phyloP scores from a whole-genome alignment of 2,888 invertebrate genomes.

The Scaptodrosophila latifasciaeformis region DNA sequence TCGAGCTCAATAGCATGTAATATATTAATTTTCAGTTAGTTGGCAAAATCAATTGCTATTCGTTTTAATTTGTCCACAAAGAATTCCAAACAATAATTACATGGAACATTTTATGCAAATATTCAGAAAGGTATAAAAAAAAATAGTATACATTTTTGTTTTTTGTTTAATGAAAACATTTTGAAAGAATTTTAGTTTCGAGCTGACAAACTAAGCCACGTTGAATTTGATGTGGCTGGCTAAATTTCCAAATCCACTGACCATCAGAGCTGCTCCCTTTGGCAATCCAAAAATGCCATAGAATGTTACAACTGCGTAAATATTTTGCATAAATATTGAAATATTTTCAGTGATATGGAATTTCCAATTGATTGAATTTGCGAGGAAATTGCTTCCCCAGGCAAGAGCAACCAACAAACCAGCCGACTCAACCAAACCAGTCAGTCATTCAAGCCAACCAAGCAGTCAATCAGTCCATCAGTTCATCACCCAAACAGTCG shows the following conservation, averaged over 20 bases:
- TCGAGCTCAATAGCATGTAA: too few relatives aligned
- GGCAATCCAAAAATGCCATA: too few relatives aligned
- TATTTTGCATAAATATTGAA: conserved; percentile 62
- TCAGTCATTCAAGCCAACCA: not conserved
- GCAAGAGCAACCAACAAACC: conserved; percentile 13
- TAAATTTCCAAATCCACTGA: too few relatives aligned
- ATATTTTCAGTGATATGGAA: conserved; percentile 64
- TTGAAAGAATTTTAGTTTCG: too few relatives aligned
- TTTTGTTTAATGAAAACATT: too few relatives aligned
- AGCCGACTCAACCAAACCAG: conserved; percentile 1
- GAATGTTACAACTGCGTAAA: conserved; percentile 39
- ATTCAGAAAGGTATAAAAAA: conserved; percentile 18
- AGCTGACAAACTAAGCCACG: too few relatives aligned
- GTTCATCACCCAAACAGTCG: too few relatives aligned
- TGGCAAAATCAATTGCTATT: conserved; percentile 26
- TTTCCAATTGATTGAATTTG: conserved; percentile 61
- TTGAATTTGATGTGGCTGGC: too few relatives aligned
- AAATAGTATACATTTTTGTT: too few relatives aligned
- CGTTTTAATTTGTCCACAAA: conserved; percentile 8
- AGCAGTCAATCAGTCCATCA: too few relatives aligned
- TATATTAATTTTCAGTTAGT: conserved; percentile 20
- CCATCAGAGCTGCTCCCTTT: too few relatives aligned
- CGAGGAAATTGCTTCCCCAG: not conserved
- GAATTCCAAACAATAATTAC: conserved; percentile 49
- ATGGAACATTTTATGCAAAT: conserved; percentile 42